Evolutionary conservation across 2,113 vertebrate genomes (phyloP), one percentile per base, ranked within the genome.

Genomic region (Myrmophylax atrothorax): DNA sequence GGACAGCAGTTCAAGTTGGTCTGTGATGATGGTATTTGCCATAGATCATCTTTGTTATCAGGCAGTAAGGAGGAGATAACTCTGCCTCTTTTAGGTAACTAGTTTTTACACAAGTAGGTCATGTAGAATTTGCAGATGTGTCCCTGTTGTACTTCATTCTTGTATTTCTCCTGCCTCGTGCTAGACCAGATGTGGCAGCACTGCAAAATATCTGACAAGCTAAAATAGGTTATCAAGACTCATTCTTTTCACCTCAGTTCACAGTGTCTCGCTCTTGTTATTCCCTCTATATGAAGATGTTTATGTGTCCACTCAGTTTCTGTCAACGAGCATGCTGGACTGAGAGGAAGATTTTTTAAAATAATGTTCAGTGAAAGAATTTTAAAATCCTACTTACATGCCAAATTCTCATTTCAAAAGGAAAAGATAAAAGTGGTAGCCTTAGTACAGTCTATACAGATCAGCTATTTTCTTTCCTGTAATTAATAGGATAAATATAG

Each of bases 91-190:
- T 50, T 72, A 90, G 44, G 24, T 75, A 77, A 91, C 10, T n/a
- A 44, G 24, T 46, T 67, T 78, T 89, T 74, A 92, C 60, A 81
- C 38, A 92, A 84, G 53, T 91, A 86, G 79, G 74, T 95, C 68
- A 62, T 6, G 19, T 31, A 62, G 67, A 79, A 7, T 89, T 93
- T 87, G 70, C 67, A 66, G 53, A 46, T 60, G 23, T 68, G 23
- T 52, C 49, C 52, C 46, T 73, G 67, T 44, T 89, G 77, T 82
- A 67, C 29, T 77, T 69, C 44, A 64, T 60, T 92, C 73, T 66
- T 68, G 9, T 67, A 63, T 84, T 93, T 92, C 56, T 75, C 63
- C n/a, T 75, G 50, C 13, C 0, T 44, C 83, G 52, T 52, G 23
- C 55, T 80, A 72, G 26, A 89, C 75, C n/a, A 89, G 50, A 82